These are phyloP conservation scores for Tachina lurida DNA, from an alignment of 2,888 invertebrate species.

Conservation along the genomic window DNA sequence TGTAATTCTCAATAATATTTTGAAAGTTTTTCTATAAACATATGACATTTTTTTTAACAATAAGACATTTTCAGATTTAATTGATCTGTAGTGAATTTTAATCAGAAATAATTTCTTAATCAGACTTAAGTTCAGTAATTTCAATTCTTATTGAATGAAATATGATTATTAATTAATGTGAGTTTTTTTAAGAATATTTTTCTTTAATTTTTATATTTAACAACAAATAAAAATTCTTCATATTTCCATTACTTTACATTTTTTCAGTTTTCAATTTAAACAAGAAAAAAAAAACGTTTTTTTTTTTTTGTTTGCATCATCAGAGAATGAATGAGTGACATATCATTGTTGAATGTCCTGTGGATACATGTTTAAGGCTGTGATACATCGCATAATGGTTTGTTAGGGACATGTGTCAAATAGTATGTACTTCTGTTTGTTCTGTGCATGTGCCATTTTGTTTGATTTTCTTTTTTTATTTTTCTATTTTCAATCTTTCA, in stretches of 20 bases:
- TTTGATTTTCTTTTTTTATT: not conserved
- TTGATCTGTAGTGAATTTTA: too few relatives aligned
- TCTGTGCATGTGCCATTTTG: slow-evolving; percentile 28
- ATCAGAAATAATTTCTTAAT: too few relatives aligned
- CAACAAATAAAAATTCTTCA: not conserved
- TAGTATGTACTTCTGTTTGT: slow-evolving; percentile 59
- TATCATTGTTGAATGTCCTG: slow-evolving; percentile 61
- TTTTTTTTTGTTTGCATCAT: not conserved
- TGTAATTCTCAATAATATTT: too few relatives aligned
- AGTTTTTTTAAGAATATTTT: too few relatives aligned
- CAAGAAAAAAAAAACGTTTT: not conserved
- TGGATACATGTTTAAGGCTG: slow-evolving; percentile 65
- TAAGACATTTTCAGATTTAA: too few relatives aligned
- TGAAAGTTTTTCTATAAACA: too few relatives aligned
- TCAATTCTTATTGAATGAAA: too few relatives aligned
- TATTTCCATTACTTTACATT: not conserved
- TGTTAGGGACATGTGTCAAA: slow-evolving; percentile 69
- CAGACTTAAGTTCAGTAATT: too few relatives aligned
- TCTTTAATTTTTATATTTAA: too few relatives aligned
- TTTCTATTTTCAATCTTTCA: slow-evolving; percentile 4
- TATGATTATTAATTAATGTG: too few relatives aligned
- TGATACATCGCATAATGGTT: slow-evolving; percentile 71
- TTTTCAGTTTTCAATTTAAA: not conserved
- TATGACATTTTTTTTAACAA: too few relatives aligned
- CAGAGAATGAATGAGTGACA: slow-evolving; percentile 41